Evolutionary conservation across 2,888 invertebrate genomes (phyloP).

Genomic region (Pollenia labialis): DNA sequence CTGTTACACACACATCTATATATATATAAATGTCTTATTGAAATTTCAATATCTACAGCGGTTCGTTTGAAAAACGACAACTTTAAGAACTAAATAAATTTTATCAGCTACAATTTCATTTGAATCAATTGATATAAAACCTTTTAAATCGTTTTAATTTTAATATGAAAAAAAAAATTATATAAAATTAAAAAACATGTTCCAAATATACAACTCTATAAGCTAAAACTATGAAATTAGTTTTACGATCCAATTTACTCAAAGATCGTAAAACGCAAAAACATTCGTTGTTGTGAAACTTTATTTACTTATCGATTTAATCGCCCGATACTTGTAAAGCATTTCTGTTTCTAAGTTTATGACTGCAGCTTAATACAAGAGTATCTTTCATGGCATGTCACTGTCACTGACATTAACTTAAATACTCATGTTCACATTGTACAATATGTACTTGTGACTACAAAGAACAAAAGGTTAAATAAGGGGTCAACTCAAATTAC

Average conservation of each 20-base stretch:
- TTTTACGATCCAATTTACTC: conserved; percentile 35
- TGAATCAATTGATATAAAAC: background rate
- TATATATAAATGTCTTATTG: too few relatives aligned
- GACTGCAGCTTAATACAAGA: conserved; percentile 16
- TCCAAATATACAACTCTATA: conserved; percentile 24
- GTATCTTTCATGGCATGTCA: conserved; percentile 10
- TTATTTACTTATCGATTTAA: conserved; percentile 25
- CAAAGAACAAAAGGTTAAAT: conserved; percentile 22
- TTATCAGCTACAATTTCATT: conserved; percentile 7
- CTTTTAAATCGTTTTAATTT: background rate
- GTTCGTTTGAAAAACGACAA: background rate
- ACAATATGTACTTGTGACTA: background rate
- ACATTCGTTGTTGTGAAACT: background rate
- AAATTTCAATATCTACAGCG: background rate
- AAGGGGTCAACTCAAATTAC: conserved; percentile 30
- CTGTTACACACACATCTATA: too few relatives aligned
- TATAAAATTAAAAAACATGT: background rate
- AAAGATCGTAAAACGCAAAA: conserved; percentile 32
- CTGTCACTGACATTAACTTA: conserved; percentile 28
- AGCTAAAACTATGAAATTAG: background rate
- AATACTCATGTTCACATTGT: background rate
- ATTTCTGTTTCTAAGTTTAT: conserved; percentile 32
- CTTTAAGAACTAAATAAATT: conserved; percentile 4
- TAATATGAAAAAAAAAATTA: background rate
- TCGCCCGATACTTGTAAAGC: conserved; percentile 8